Evolutionary conservation across 2,113 vertebrate genomes (phyloP).

Genomic region (Oncorhynchus mykiss): DNA sequence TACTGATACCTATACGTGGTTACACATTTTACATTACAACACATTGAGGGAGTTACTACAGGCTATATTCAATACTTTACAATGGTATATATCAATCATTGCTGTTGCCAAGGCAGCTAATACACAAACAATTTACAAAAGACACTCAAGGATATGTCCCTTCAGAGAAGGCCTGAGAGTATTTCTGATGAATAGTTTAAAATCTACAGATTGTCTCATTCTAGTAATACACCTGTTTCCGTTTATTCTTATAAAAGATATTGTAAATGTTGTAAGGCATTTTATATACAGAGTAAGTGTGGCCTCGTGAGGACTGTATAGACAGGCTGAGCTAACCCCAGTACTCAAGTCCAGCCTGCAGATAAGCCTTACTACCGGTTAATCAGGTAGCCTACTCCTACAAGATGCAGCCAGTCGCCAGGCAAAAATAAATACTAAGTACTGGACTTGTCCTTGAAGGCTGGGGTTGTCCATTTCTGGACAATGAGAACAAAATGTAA

Average conservation of each 20-base stretch:
- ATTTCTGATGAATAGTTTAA: constrained; percentile 53
- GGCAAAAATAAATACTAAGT: not conserved
- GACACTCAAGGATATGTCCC: constrained; percentile 60
- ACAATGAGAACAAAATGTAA: constrained; percentile 11
- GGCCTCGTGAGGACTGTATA: constrained; percentile 43
- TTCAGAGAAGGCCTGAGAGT: constrained; percentile 70
- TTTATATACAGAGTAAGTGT: constrained; percentile 53
- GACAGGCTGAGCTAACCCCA: constrained; percentile 31
- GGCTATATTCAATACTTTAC: constrained; percentile 2
- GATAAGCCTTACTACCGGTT: not conserved
- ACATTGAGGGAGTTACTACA: constrained; percentile 1
- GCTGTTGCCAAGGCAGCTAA: constrained; percentile 48
- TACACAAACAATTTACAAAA: constrained; percentile 53
- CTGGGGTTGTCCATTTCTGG: not conserved
- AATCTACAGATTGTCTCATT: constrained; percentile 73
- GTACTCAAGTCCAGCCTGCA: constrained; percentile 31
- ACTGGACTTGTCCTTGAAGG: constrained; percentile 2
- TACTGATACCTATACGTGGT: not conserved
- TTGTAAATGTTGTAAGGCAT: constrained; percentile 65
- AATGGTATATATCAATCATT: constrained; percentile 13
- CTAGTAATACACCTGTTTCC: constrained; percentile 53
- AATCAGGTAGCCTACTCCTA: not conserved
- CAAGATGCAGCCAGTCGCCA: not conserved
- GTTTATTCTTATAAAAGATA: constrained; percentile 58
- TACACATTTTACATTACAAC: constrained; percentile 5